These are phyloP conservation scores for Puntigrus tetrazona DNA, from an alignment of 2,113 vertebrate species.

Conservation along the genomic window DNA sequence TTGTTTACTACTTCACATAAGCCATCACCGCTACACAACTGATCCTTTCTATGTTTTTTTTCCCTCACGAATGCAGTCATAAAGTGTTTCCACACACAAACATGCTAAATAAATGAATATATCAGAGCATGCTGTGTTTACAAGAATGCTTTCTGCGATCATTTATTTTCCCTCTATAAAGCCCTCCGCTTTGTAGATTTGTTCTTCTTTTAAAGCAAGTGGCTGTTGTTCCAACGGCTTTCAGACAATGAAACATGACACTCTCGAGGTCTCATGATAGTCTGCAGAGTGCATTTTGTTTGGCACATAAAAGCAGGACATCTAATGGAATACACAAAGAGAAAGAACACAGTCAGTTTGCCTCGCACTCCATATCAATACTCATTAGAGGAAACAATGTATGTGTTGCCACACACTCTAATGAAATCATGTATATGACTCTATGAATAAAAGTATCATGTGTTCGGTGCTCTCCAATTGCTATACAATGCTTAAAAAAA, in stretches of 20 bases:
- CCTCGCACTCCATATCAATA: neutral
- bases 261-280: conserved; percentile 1
- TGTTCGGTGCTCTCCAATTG: neutral
- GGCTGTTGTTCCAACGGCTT: conserved; percentile 21
- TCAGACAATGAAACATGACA: conserved; percentile 38
- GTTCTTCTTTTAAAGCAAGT: conserved; percentile 23
- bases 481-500: neutral
- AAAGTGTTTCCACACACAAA: conserved; percentile 1
- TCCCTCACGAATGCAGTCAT: neutral
- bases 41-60: neutral
- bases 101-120: neutral
- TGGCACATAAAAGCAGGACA: conserved; percentile 19
- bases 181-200: conserved; percentile 16
- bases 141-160: neutral
- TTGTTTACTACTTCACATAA: neutral
- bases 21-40: neutral
- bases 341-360: neutral
- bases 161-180: conserved; percentile 20
- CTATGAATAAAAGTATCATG: neutral
- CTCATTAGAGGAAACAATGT: neutral
- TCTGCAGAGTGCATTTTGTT: conserved; percentile 20
- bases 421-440: neutral
- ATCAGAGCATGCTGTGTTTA: neutral
- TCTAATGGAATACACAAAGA: neutral
- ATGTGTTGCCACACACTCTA: neutral